Evolutionary conservation across 2,888 invertebrate species (phyloP).

Genomic region (Drosophila niveifrons): DNA sequence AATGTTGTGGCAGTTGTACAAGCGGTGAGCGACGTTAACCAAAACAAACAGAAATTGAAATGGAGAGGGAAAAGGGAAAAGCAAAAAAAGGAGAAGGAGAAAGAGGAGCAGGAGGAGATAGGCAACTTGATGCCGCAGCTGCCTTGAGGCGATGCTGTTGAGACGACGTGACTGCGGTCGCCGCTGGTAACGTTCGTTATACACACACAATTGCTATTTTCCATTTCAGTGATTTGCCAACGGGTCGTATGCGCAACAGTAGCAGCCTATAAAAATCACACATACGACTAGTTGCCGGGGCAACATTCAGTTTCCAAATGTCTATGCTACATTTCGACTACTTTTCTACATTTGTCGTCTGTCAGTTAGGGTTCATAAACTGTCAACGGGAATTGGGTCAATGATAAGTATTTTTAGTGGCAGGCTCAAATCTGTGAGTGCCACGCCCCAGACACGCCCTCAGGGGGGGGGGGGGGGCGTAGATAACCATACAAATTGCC

Average conservation of each 20-base stretch:
- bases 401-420: constrained; percentile 69
- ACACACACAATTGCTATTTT: constrained; percentile 52
- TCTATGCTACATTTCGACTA: constrained; percentile 36
- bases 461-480: constrained; percentile 2
- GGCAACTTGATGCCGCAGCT: constrained; percentile 15
- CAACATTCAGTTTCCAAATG: constrained; percentile 31
- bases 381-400: constrained; percentile 75
- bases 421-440: neutral
- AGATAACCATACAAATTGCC: constrained; percentile 26
- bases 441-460: constrained; percentile 12
- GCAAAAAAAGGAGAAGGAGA: too few species aligned
- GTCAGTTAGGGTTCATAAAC: constrained; percentile 40
- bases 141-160: neutral
- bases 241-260: constrained; percentile 60
- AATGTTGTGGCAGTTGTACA: constrained; percentile 38
- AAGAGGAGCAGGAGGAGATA: neutral
- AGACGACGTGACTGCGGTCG: constrained; percentile 46
- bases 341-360: constrained; percentile 21
- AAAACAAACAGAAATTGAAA: constrained; percentile 44
- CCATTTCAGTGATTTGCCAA: constrained; percentile 44
- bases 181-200: constrained; percentile 21
- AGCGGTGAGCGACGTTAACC: constrained; percentile 7
- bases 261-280: constrained; percentile 60
- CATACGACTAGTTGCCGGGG: constrained; percentile 52
- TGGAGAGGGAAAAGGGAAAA: constrained; percentile 15